Evolutionary conservation across 2,888 invertebrate species (phyloP).

Genomic region (Leucophenga maculata): DNA sequence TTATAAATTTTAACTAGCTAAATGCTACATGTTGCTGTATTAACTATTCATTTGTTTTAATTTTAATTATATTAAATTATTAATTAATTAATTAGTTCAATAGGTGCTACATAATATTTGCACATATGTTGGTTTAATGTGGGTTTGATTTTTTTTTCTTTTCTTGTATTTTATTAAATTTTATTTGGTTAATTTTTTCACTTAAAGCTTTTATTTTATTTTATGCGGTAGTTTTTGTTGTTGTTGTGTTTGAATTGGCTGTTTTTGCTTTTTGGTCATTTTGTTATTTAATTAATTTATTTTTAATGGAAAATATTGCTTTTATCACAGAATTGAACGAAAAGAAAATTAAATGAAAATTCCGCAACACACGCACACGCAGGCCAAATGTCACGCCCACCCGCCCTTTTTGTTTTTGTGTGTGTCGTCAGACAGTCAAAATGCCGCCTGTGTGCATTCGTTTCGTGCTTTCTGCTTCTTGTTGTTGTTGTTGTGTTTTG

Average conservation of each 20-base stretch:
- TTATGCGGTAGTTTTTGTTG: constrained; percentile 27
- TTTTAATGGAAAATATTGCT: constrained; percentile 31
- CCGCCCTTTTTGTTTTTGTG: too few species aligned
- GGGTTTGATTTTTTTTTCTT: constrained; percentile 23
- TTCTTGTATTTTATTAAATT: constrained; percentile 30
- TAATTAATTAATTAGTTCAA: constrained; percentile 36
- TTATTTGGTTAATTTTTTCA: too few species aligned
- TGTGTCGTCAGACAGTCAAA: too few species aligned
- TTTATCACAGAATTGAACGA: constrained; percentile 17
- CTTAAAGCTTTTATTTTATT: constrained; percentile 56
- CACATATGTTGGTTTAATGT: constrained; percentile 1
- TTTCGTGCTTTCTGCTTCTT: neutral
- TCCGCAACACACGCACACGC: neutral
- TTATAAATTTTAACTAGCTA: constrained; percentile 58
- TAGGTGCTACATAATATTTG: constrained; percentile 13
- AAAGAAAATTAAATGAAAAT: neutral
- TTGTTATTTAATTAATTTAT: constrained; percentile 44
- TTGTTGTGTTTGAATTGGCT: constrained; percentile 38
- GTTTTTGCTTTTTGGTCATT: constrained; percentile 31
- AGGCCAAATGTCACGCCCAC: too few species aligned
- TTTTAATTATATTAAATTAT: constrained; percentile 46
- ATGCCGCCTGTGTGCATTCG: constrained; percentile 9
- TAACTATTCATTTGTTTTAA: constrained; percentile 13
- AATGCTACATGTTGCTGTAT: constrained; percentile 50
- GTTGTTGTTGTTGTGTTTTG: neutral